A percentile compares a stretch with the other conserved stretches of the same genome.
Conservation (phyloP, 2,113 vertebrate genomes). For the Myocastor coypus region DNA sequence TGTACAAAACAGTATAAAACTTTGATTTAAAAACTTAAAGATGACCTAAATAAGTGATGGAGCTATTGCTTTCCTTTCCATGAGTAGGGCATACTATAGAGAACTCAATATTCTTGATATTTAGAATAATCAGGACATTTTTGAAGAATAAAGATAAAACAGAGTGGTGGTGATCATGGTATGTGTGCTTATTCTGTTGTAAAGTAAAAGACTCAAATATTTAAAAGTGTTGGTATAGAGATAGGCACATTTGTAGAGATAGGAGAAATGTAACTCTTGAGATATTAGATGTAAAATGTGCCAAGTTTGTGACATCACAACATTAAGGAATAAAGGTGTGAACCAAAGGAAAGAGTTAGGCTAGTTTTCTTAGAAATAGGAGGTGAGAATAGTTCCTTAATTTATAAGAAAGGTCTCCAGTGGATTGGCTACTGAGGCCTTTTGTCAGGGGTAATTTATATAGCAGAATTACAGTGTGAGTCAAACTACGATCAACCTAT, state of each 20-base stretch:
- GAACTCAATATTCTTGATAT: not conserved
- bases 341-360: not conserved
- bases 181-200: not conserved
- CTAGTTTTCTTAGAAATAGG: not conserved
- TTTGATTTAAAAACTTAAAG: constrained; percentile 32
- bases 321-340: not conserved
- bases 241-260: not conserved
- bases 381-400: not conserved
- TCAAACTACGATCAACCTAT: not conserved
- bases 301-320: not conserved
- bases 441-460: not conserved
- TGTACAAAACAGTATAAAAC: constrained; percentile 2
- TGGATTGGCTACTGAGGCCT: not conserved
- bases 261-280: not conserved
- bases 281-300: not conserved
- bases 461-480: not conserved
- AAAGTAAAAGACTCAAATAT: constrained; percentile 11
- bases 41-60: not conserved
- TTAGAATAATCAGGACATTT: not conserved
- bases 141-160: constrained; percentile 4
- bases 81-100: not conserved
- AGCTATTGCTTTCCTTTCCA: not conserved
- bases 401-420: not conserved
- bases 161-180: not conserved
- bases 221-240: not conserved